Base-by-base conservation (phyloP, 2,797 vertebrate species). In the Chelidonichthys spinosus region DNA sequence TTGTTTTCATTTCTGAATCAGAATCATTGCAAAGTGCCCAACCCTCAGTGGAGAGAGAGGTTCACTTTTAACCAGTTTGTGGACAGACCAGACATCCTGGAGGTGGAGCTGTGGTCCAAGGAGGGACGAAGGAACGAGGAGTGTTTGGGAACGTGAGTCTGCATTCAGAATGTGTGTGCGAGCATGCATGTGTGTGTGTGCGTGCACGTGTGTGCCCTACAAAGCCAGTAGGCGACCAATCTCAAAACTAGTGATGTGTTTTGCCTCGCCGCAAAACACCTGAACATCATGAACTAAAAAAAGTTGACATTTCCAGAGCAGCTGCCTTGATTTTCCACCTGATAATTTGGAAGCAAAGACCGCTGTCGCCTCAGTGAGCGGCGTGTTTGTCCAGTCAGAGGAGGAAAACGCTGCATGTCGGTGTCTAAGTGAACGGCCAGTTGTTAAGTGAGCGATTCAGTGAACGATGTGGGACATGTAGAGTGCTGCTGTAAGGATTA, bases 11-110 rank as follows among this genome's bases (percentile, higher is more conserved):
- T 43, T 69, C 15, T 59, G 5, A 49, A 64, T 54, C 82, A 96
- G 98, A 96, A 93, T 90, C 93, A 96, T 73, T 94, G 92, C 91
- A 97, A 95, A 94, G 96, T 94, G 86, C 75, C 94, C 90, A 97
- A 95, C 80, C 97, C 97, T 84, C 97, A 98, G 91, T 99, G 98
- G 98, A 97, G 94, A 93, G 97, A 99, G 91, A 94, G 92, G 86
- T 99, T 99, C 94, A 97, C 97, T 84, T 96, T 99, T 84, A 98
- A 97, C 92, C 96, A 95, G 93, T 99, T 96, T 92, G 82, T 92
- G 81, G 95, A 97, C 78, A 92, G 93, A 63, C 90, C 95, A 80
- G 93, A 94, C 85, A 89, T 95, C 79, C 93, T 99, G 93, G 97
- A 98, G 88, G 93, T 96, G 85, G 96, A 97, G 83, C 93, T 99